Evolutionary conservation across 1,140 invertebrate genomes (phyloP).

Genomic region (Catajapyx aquilonaris): DNA sequence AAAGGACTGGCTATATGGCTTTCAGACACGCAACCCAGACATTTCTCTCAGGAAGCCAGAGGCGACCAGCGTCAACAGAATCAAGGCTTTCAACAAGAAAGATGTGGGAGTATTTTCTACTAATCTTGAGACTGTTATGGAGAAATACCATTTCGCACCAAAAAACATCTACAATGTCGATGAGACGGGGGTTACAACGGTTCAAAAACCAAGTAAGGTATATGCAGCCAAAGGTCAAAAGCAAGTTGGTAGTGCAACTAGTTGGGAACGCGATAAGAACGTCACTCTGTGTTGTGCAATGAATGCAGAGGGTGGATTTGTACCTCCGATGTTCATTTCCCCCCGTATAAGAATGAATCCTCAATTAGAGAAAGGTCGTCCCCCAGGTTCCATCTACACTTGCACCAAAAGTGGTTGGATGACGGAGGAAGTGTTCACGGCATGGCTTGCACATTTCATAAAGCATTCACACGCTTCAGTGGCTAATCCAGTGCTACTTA

Average conservation of each 20-base stretch:
- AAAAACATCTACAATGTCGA: slow-evolving; percentile 23
- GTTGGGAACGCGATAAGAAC: slow-evolving; percentile 12
- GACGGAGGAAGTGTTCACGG: slow-evolving; percentile 14
- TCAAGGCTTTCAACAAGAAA: slow-evolving; percentile 15
- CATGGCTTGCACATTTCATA: slow-evolving; percentile 16
- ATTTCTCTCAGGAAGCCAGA: slow-evolving; percentile 16
- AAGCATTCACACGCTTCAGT: slow-evolving; percentile 6
- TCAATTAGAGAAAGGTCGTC: slow-evolving; percentile 18
- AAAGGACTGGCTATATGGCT: slow-evolving; percentile 13
- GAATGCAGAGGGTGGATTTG: slow-evolving; percentile 13
- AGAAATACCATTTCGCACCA: slow-evolving; percentile 17
- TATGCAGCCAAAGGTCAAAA: slow-evolving; percentile 11
- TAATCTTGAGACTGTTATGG: slow-evolving; percentile 16
- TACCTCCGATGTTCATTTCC: slow-evolving; percentile 23
- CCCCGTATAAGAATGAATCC: slow-evolving; percentile 17
- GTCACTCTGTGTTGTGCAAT: slow-evolving; percentile 12
- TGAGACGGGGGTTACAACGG: slow-evolving; percentile 22
- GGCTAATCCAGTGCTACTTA: slow-evolving; percentile 10
- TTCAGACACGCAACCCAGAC: slow-evolving; percentile 16
- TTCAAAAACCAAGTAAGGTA: slow-evolving; percentile 13
- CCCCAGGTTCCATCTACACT: slow-evolving; percentile 15
- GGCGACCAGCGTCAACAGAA: slow-evolving; percentile 17
- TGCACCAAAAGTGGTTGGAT: slow-evolving; percentile 18
- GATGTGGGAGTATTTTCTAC: slow-evolving; percentile 16
- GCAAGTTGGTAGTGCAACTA: slow-evolving; percentile 13